Evolutionary conservation across 2,797 vertebrate genomes (phyloP).

Genomic region (Mormyrus hasselquistii): DNA sequence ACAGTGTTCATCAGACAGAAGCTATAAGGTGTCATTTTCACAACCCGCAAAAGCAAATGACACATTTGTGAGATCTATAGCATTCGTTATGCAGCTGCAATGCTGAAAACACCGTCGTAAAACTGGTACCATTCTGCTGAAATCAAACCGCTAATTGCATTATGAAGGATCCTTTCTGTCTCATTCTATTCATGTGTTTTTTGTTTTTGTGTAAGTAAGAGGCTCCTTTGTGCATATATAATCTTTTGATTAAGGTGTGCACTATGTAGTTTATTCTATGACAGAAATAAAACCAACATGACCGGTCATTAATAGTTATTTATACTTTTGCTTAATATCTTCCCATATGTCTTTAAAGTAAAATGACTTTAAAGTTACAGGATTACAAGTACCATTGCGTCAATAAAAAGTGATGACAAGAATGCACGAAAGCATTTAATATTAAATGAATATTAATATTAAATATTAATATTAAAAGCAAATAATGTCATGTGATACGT

Average conservation of each 20-base stretch:
- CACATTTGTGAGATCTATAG: neutral
- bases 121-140: constrained; percentile 50
- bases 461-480: neutral
- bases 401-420: neutral
- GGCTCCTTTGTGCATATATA: neutral
- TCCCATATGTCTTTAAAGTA: neutral
- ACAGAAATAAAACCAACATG: neutral
- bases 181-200: constrained; percentile 30
- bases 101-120: neutral
- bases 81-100: neutral
- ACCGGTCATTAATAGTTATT: neutral
- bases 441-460: neutral
- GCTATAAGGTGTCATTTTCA: neutral
- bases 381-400: neutral
- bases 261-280: neutral
- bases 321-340: neutral
- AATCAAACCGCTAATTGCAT: constrained; percentile 59
- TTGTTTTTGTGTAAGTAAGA: constrained; percentile 17
- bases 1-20: neutral
- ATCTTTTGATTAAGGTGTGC: neutral
- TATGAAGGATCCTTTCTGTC: constrained; percentile 39
- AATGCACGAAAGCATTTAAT: neutral
- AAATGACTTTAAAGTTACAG: neutral
- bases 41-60: neutral
- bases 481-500: neutral